A percentile compares a stretch with the other conserved stretches of the same genome.
These are phyloP conservation scores for Nasonovia ribisnigri DNA, from an alignment of 2,888 invertebrate species.

Conservation along the genomic window DNA sequence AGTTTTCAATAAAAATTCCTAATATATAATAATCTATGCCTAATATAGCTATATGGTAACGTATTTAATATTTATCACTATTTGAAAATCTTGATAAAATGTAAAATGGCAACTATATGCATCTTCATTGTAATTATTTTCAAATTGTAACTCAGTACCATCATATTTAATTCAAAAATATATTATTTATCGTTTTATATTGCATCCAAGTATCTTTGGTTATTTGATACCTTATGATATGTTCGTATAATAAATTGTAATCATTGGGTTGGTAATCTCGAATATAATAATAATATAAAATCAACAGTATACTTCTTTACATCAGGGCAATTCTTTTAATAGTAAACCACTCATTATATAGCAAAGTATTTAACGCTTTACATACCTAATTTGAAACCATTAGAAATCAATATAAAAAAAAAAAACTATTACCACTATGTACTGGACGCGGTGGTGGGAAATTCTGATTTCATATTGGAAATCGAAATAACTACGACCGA, in stretches of 20 bases:
- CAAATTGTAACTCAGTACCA: background rate
- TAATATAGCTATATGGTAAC: no score
- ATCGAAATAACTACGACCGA: no score
- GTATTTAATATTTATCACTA: no score
- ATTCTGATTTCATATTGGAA: no score
- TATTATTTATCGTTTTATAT: background rate
- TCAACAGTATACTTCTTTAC: background rate
- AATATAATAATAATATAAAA: background rate
- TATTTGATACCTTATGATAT: background rate
- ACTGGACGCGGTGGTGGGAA: no score
- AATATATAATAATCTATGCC: background rate
- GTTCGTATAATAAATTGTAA: background rate
- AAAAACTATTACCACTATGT: no score
- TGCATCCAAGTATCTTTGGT: background rate
- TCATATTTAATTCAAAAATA: background rate
- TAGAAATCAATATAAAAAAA: no score
- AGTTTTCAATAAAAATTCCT: background rate
- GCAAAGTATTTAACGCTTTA: no score
- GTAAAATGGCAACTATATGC: no score
- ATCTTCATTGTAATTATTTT: background rate
- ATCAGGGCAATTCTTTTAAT: background rate
- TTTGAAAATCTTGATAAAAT: no score
- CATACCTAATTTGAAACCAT: no score
- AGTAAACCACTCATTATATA: background rate
- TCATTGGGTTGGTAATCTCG: background rate